A percentile compares a stretch with the other conserved stretches of the same genome.
These are phyloP conservation scores for Polydrusus pterygomalis DNA, from an alignment of 2,888 invertebrate species.

Conservation along the genomic window DNA sequence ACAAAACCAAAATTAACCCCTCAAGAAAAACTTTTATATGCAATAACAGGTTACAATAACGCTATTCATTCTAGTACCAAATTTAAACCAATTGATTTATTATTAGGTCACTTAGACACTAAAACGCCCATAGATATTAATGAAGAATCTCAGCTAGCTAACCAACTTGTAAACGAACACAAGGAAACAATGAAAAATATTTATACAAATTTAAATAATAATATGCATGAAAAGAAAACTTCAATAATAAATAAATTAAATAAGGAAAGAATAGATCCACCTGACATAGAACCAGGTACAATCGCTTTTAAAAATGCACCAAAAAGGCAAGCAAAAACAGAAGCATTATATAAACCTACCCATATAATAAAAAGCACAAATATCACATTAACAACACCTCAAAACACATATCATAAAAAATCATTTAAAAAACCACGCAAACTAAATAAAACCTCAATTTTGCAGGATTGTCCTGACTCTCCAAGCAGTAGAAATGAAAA, in stretches of 20 bases:
- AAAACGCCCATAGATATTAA: neutral
- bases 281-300: constrained; percentile 1
- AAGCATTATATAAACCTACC: neutral
- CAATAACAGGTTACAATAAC: constrained; percentile 13
- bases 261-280: neutral
- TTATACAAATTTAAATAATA: neutral
- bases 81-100: constrained; percentile 19
- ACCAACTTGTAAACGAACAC: constrained; percentile 14
- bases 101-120: neutral
- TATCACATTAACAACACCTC: neutral
- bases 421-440: constrained; percentile 9
- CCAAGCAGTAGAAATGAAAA: constrained; percentile 3
- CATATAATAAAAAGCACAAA: constrained; percentile 4
- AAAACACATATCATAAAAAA: constrained; percentile 2
- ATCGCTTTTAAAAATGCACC: neutral
- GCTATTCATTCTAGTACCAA: constrained; percentile 15
- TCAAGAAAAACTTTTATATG: constrained; percentile 11
- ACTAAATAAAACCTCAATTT: neutral
- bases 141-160: neutral
- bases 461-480: constrained; percentile 1
- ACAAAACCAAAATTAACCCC: constrained; percentile 19
- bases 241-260: neutral
- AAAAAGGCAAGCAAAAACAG: neutral
- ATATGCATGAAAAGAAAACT: neutral
- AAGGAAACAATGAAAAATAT: constrained; percentile 9